These are phyloP conservation scores for Gasterosteus aculeatus DNA, from an alignment of 2,113 vertebrate genomes.

Conservation along the genomic window DNA sequence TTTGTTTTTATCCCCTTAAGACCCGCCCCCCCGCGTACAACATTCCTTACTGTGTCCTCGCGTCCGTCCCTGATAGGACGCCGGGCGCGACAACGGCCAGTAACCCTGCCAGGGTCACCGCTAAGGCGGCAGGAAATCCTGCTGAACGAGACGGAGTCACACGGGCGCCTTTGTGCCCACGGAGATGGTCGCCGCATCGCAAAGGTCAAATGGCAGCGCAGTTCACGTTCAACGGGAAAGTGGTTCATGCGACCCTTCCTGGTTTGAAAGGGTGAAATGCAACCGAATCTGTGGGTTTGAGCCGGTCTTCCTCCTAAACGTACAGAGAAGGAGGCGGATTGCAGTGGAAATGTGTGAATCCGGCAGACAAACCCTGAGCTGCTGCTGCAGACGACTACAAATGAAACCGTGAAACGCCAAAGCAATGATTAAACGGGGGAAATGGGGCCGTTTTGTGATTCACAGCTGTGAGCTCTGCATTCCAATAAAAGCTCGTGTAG, in stretches of 20 bases:
- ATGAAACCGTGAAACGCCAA: conserved; percentile 2
- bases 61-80: conserved; percentile 17
- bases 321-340: background rate
- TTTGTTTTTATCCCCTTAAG: conserved; percentile 20
- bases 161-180: conserved; percentile 22
- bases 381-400: conserved; percentile 8
- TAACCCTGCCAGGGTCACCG: conserved; percentile 35
- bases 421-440: conserved; percentile 19
- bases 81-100: conserved; percentile 39
- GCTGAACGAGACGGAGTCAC: conserved; percentile 41
- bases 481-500: conserved; percentile 20
- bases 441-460: conserved; percentile 16
- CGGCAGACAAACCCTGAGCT: conserved; percentile 13
- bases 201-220: conserved; percentile 24
- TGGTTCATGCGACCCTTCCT: background rate
- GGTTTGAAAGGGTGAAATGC: background rate
- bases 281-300: background rate
- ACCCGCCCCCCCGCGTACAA: background rate
- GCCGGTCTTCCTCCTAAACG: background rate
- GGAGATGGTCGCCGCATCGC: conserved; percentile 10
- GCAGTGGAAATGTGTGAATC: no score
- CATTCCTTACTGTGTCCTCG: conserved; percentile 13
- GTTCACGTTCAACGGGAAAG: conserved; percentile 13
- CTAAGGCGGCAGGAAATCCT: conserved; percentile 42
- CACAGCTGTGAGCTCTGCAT: conserved; percentile 8